Conservation (phyloP, 1,140 invertebrate species). For the Littorina saxatilis region DNA sequence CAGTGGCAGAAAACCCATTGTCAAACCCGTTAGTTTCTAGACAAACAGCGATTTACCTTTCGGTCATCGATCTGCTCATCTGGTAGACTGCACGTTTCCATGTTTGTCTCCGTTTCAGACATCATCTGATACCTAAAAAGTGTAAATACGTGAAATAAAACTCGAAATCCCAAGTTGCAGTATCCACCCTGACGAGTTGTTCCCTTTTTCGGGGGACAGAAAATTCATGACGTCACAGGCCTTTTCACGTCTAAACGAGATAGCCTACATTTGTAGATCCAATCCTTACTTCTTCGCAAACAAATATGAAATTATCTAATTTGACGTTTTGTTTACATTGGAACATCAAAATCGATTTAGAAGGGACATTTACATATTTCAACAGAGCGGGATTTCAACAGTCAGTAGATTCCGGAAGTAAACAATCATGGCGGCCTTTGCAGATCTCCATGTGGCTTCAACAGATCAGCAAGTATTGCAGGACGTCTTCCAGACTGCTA, state of each 20-base stretch:
- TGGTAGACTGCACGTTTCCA: constrained; percentile 63
- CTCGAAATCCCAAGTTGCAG: constrained; percentile 31
- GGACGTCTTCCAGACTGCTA: constrained; percentile 43
- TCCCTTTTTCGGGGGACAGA: constrained; percentile 52
- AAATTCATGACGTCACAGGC: constrained; percentile 60
- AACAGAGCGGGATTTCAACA: too few species aligned
- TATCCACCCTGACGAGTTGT: constrained; percentile 42
- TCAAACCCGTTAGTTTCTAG: too few species aligned
- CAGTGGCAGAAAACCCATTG: too few species aligned
- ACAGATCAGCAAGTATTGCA: constrained; percentile 29
- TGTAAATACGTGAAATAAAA: constrained; percentile 29
- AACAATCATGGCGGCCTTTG: constrained; percentile 52
- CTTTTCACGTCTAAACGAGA: constrained; percentile 20
- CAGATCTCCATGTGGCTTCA: constrained; percentile 48
- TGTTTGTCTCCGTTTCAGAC: constrained; percentile 62
- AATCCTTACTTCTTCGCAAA: too few species aligned
- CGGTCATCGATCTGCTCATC: constrained; percentile 62
- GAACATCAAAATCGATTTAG: too few species aligned
- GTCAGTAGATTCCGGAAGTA: background rate
- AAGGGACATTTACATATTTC: too few species aligned
- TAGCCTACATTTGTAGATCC: too few species aligned
- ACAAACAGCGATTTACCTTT: constrained; percentile 47
- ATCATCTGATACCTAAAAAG: constrained; percentile 39
- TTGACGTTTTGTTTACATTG: too few species aligned
- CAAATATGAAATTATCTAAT: too few species aligned